These are phyloP conservation scores for Apodemus agrarius DNA, from an alignment of 2,797 vertebrate genomes.

Conservation along the genomic window DNA sequence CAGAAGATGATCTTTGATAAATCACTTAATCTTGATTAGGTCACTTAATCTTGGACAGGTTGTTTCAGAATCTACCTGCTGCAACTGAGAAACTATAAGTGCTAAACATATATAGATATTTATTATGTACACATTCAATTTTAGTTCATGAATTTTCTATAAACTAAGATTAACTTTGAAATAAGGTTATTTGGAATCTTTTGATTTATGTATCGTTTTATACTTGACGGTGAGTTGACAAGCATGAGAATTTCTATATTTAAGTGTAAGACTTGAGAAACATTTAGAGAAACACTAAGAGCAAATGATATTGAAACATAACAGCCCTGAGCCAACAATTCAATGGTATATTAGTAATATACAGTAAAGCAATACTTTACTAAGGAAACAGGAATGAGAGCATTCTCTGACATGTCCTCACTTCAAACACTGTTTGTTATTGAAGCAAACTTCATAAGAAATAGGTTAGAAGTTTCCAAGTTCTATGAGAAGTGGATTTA, in stretches of 20 bases:
- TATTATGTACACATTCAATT: not conserved
- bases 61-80: not conserved
- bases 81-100: not conserved
- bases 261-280: not conserved
- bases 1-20: not conserved
- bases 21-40: not conserved
- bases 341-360: not conserved
- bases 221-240: not conserved
- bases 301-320: not conserved
- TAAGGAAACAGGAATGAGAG: not conserved
- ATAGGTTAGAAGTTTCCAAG: accelerated
- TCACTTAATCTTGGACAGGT: not conserved
- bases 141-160: not conserved
- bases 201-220: not conserved
- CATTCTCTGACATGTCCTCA: not conserved
- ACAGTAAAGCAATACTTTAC: not conserved
- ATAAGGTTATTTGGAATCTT: not conserved
- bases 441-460: not conserved
- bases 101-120: not conserved
- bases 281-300: not conserved
- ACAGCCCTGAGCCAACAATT: not conserved
- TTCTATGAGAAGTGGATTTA: not conserved
- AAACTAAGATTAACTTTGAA: conserved; percentile 5
- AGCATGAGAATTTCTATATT: not conserved
- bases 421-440: not conserved